phyloP scores from a whole-genome alignment of 2,797 vertebrate species.

The Bradypodion ventrale region DNA sequence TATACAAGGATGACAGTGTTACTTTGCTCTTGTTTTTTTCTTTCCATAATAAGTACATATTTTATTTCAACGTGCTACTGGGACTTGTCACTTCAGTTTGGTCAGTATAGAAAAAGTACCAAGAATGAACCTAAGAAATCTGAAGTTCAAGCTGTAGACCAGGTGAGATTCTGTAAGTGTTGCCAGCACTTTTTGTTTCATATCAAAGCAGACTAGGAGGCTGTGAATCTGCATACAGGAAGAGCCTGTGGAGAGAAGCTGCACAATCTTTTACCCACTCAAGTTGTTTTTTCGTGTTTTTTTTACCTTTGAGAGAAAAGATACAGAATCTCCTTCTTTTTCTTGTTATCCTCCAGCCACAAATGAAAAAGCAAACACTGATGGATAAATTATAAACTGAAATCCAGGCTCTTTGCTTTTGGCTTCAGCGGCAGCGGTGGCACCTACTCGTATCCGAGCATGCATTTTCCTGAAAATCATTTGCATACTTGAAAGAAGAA shows the following conservation, averaged over 20 bases:
- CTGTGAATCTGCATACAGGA: neutral
- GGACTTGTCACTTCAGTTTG: slow-evolving; percentile 8
- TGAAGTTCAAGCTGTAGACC: neutral
- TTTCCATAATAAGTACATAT: neutral
- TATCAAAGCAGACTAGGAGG: neutral
- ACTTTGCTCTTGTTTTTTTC: neutral
- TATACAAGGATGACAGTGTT: slow-evolving; percentile 3
- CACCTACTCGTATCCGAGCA: too few species aligned
- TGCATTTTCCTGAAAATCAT: too few species aligned
- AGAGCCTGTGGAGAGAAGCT: neutral
- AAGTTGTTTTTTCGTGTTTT: neutral
- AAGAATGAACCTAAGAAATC: neutral
- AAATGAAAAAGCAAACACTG: too few species aligned
- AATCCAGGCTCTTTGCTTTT: too few species aligned
- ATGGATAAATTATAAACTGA: too few species aligned
- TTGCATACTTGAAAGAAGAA: too few species aligned
- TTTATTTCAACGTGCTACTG: neutral
- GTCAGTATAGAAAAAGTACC: rapidly evolving
- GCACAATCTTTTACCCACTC: neutral
- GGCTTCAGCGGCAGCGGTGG: too few species aligned
- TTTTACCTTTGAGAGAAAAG: neutral
- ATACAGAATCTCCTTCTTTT: neutral
- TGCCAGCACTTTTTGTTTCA: neutral
- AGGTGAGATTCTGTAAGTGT: neutral
- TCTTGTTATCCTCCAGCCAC: neutral